Evolutionary conservation across 1,140 invertebrate species (phyloP).

Genomic region (Pseudomyrmex dendroicus): DNA sequence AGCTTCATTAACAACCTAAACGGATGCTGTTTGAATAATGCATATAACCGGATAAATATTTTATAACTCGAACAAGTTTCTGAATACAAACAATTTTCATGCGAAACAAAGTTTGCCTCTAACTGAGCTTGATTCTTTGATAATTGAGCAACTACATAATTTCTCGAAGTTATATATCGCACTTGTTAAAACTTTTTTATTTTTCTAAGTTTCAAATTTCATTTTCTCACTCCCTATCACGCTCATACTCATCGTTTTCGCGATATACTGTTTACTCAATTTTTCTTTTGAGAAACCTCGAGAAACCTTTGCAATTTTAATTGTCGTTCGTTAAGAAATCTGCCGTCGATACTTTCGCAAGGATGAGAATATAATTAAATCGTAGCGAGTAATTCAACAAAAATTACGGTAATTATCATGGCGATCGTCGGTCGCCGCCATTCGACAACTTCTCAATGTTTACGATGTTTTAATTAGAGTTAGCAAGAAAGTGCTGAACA

Average conservation of each 20-base stretch:
- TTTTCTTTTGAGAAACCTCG: not conserved
- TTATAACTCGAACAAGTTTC: constrained; percentile 40
- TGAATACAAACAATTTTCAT: constrained; percentile 36
- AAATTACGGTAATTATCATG: constrained; percentile 33
- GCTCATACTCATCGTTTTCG: not conserved
- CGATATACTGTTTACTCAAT: not conserved
- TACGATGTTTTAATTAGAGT: constrained; percentile 24
- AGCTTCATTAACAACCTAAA: constrained; percentile 55
- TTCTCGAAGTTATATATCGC: constrained; percentile 1
- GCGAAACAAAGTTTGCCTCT: not conserved
- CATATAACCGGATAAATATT: constrained; percentile 50
- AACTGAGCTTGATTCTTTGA: constrained; percentile 5
- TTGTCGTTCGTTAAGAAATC: not conserved
- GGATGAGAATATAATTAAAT: not conserved
- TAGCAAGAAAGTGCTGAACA: constrained; percentile 18
- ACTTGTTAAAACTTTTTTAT: not conserved
- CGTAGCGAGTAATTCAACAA: not conserved
- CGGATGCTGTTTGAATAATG: constrained; percentile 45
- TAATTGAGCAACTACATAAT: constrained; percentile 9
- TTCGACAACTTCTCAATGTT: constrained; percentile 1
- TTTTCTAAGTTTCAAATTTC: not conserved
- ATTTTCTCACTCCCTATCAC: not conserved
- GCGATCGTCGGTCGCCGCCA: not conserved
- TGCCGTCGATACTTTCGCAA: not conserved
- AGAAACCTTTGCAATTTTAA: constrained; percentile 2